phyloP scores from a whole-genome alignment of 2,797 vertebrate species.

The Periparus ater region DNA sequence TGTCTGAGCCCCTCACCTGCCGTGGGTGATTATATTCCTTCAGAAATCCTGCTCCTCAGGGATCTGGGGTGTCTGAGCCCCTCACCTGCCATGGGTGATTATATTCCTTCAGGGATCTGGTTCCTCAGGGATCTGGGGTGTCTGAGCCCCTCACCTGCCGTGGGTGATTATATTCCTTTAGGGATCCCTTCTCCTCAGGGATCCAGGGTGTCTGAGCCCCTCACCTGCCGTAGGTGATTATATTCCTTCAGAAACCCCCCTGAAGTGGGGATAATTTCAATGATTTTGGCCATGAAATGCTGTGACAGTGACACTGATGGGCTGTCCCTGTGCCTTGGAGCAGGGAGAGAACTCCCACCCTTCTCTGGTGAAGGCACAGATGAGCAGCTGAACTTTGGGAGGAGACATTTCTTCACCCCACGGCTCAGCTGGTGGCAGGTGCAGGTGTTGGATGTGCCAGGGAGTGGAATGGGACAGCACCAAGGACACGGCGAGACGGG shows the following conservation, averaged over 20 bases:
- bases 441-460: not conserved
- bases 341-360: not conserved
- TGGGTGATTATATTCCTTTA: not conserved
- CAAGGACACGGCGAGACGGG: rapidly evolving
- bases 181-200: not conserved
- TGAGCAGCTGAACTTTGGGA: not conserved
- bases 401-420: not conserved
- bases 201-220: not conserved
- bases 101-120: not conserved
- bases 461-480: not conserved
- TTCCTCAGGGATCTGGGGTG: not conserved
- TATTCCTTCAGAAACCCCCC: not conserved
- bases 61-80: not conserved
- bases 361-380: not conserved
- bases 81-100: not conserved
- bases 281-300: not conserved
- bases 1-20: not conserved
- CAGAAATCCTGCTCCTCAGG: too few species aligned
- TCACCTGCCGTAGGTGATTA: not conserved
- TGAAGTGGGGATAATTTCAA: not conserved
- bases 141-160: not conserved
- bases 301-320: not conserved
- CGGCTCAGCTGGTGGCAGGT: not conserved
- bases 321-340: not conserved
- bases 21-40: not conserved